Evolutionary conservation across 2,113 vertebrate genomes (phyloP).

Genomic region (Sceloporus tristichus): DNA sequence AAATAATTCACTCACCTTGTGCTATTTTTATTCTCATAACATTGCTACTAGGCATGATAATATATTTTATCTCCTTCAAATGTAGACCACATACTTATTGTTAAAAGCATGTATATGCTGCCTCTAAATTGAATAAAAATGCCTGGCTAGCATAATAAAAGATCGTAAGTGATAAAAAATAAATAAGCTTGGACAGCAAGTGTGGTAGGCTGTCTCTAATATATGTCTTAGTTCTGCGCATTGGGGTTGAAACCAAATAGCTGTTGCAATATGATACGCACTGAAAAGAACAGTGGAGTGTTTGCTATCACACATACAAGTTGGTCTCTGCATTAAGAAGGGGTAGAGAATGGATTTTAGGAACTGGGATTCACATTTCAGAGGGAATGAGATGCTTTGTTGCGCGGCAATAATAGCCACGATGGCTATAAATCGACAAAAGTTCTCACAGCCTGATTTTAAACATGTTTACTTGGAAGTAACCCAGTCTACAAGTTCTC

Average conservation of each 20-base stretch:
- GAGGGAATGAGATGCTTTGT: not conserved
- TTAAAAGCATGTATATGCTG: not conserved
- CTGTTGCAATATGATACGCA: not conserved
- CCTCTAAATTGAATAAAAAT: not conserved
- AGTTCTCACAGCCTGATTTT: no score
- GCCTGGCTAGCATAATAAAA: no score
- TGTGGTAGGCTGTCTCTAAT: not conserved
- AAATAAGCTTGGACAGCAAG: no score
- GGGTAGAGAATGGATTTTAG: not conserved
- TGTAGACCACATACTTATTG: not conserved
- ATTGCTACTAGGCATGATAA: not conserved
- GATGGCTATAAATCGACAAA: not conserved
- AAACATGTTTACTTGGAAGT: not conserved
- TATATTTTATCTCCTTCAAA: not conserved
- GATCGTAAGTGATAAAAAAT: no score
- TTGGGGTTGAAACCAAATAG: not conserved
- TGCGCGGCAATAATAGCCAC: not conserved
- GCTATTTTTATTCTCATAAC: not conserved
- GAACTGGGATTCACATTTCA: not conserved
- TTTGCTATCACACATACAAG: not conserved
- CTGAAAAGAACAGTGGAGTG: not conserved
- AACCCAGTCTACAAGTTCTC: no score
- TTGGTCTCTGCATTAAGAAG: not conserved
- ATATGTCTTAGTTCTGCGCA: not conserved
- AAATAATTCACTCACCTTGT: not conserved